Percentiles rank a stretch among this genome's conserved stretches.
These are phyloP conservation scores for Drosophila differens DNA, from an alignment of 2,888 invertebrate species.

Conservation along the genomic window DNA sequence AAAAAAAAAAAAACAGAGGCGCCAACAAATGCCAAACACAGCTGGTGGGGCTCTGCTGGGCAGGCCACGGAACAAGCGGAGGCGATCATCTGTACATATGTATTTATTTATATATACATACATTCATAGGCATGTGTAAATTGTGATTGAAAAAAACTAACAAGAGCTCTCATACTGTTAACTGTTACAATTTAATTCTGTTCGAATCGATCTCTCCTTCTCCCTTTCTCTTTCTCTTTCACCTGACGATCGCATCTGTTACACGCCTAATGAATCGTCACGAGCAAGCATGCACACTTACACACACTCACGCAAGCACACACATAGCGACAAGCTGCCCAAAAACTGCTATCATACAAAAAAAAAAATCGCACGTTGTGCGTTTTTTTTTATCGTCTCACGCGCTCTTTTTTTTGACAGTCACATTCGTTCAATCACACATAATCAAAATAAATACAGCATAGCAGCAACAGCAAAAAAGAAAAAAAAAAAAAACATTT, in stretches of 20 bases:
- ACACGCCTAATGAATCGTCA: constrained; percentile 58
- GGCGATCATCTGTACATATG: not conserved
- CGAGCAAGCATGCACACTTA: constrained; percentile 10
- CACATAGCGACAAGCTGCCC: constrained; percentile 3
- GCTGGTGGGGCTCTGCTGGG: constrained; percentile 2
- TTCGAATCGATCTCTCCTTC: not conserved
- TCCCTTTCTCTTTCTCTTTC: not conserved
- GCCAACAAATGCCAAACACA: constrained; percentile 37
- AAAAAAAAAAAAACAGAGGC: constrained; percentile 30
- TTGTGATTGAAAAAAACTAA: constrained; percentile 3
- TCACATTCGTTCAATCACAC: constrained; percentile 18
- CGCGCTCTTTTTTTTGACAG: constrained; percentile 50
- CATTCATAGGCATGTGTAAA: not conserved
- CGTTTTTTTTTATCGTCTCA: constrained; percentile 43
- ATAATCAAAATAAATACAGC: constrained; percentile 4
- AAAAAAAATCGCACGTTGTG: constrained; percentile 29
- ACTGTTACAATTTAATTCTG: constrained; percentile 7
- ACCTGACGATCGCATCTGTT: constrained; percentile 15
- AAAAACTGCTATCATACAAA: constrained; percentile 15
- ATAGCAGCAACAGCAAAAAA: constrained; percentile 10
- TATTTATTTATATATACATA: not conserved
- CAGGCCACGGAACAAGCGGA: not conserved
- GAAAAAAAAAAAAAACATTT: not conserved
- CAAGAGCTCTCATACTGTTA: not conserved
- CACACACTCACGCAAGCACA: not conserved